Percentiles rank a stretch among this genome's conserved stretches.
Evolutionary conservation across 2,113 vertebrate genomes (phyloP).

Genomic region (human (Homo sapiens)): GRCh38 chr3:1297501-1298000

Average conservation of each 20-base stretch:
- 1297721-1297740: background rate
- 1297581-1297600: background rate
- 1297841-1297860: constrained; percentile 67
- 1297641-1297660: background rate
- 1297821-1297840: constrained; percentile 40
- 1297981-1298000: constrained; percentile 95
- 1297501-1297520: background rate
- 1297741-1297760: background rate
- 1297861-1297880: constrained; percentile 82
- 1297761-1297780: background rate
- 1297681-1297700: rapidly evolving
- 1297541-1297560: background rate
- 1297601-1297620: background rate
- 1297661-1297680: background rate
- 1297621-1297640: no score
- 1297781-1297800: background rate
- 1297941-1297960: constrained; percentile 88
- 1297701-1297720: background rate
- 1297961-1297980: constrained; percentile 93
- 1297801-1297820: constrained; percentile 29
- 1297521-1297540: background rate
- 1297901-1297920: constrained; percentile 96
- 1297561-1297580: background rate
- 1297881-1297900: constrained; percentile 92
- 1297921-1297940: constrained; percentile 89